Conservation (phyloP, 35 echinoderm and acorn worm genomes). For the Stichopus chloronotus region DNA sequence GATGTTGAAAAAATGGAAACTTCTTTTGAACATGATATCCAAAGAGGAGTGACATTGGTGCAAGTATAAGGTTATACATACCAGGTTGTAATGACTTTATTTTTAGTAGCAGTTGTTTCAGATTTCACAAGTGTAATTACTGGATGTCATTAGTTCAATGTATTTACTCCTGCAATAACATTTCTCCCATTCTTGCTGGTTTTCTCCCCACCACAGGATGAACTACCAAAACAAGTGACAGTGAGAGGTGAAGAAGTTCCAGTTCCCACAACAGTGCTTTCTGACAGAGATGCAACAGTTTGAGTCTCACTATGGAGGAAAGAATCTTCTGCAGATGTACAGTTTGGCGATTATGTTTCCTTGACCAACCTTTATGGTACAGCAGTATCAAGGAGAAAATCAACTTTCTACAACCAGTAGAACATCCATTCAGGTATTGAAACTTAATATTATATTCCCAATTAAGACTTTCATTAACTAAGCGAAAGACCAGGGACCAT, state of each 20-base stretch:
- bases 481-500: too few species aligned
- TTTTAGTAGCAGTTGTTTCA: too few species aligned
- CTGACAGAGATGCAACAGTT: background rate
- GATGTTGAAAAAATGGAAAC: too few species aligned
- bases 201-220: background rate
- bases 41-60: too few species aligned
- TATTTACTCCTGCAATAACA: background rate
- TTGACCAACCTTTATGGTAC: background rate
- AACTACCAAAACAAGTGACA: slow-evolving; percentile 22
- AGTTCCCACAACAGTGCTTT: background rate
- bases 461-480: background rate
- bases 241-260: background rate
- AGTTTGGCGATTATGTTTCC: background rate
- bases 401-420: background rate
- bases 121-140: too few species aligned
- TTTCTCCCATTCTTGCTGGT: background rate
- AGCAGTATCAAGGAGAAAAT: background rate
- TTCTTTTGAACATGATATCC: too few species aligned
- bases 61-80: too few species aligned
- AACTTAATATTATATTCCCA: background rate
- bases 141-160: background rate
- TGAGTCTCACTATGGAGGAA: background rate
- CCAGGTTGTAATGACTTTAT: too few species aligned
- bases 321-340: background rate
- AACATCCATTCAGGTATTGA: background rate